Base-by-base conservation (phyloP, 2,888 invertebrate genomes). In the Drosophila stalkeri region DNA sequence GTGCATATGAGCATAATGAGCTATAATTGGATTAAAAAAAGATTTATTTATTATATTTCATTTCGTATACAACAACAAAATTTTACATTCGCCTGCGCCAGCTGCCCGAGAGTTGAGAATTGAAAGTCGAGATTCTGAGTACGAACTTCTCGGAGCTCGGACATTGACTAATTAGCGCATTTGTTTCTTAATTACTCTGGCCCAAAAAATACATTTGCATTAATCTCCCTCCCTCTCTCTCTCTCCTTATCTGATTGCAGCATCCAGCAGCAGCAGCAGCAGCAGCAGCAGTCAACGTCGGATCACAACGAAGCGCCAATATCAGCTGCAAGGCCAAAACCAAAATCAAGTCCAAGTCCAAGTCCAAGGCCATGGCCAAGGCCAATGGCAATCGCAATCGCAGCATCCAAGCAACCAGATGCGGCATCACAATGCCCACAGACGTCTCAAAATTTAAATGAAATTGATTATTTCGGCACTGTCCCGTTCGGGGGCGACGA, bases 21-120 rank as follows among this genome's bases (percentile, higher is more conserved):
- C 82, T 87, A 87, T 91, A 90, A 90, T 90, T 90, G 90, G 90
- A 90, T 90, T 90, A 90, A 83, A 85, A 51, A 51, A 33, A 51
- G 90, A 90, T 90, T 90, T 90, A 90, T 90, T 80, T 90, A 75
- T 77, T 75, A 71, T 81, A 80, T 82, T 80, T 71, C 80, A 66
- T 75, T 72, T 46, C 52, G 64, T 62, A 59, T 64, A 54, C 55
- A 77, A 54, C 66, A 55, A 27, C 27, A 27, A 27, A 5, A 35
- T 14, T 70, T 71, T 73, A 67, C 61, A 72, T 72, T 72, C 72
- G 72, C 72, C 59, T 55, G 44, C 56, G 75, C 63, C 64, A 76
- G 74, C 78, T 76, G 75, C 55, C 20, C 35, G 35, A 37, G n/a
- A 3, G 4, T 20, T 41, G 66, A 35, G 44, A 57, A 35, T 16